A percentile compares a stretch with the other conserved stretches of the same genome.
Conservation (phyloP, 2,888 invertebrate genomes). For the Chrysotoxum bicinctum region DNA sequence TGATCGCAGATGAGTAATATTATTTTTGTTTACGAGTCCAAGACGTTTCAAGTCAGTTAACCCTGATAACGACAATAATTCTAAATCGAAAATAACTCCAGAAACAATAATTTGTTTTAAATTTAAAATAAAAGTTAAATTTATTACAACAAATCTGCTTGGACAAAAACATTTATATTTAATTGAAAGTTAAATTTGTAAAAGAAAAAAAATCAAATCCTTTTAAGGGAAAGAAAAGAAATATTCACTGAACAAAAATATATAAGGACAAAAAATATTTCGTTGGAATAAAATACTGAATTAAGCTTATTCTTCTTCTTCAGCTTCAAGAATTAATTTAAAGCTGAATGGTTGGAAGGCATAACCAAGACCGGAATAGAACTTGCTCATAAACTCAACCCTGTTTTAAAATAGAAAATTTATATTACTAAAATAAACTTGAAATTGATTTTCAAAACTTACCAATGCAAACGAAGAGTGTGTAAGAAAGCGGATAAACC, state of each 20-base stretch:
- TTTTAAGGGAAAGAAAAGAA: not conserved
- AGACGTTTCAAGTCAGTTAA: too few relatives aligned
- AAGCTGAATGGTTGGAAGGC: slow-evolving; percentile 93
- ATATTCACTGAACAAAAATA: not conserved
- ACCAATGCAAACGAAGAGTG: slow-evolving; percentile 98
- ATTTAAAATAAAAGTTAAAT: not conserved
- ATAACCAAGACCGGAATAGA: slow-evolving; percentile 92
- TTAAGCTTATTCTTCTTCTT: slow-evolving; percentile 79
- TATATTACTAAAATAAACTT: not conserved
- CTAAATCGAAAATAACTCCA: too few relatives aligned
- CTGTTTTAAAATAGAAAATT: slow-evolving; percentile 81
- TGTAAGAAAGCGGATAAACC: slow-evolving; percentile 99
- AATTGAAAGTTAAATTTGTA: slow-evolving; percentile 13
- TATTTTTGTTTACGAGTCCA: too few relatives aligned
- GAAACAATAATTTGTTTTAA: too few relatives aligned
- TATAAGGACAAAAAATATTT: not conserved
- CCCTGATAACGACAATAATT: too few relatives aligned
- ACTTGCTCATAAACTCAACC: slow-evolving; percentile 99
- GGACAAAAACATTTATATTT: not conserved
- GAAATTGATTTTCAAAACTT: slow-evolving; percentile 70
- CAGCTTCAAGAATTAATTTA: slow-evolving; percentile 86
- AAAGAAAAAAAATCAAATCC: slow-evolving; percentile 6
- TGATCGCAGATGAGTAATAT: too few relatives aligned
- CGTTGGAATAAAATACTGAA: slow-evolving; percentile 8
- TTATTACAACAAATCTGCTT: not conserved